Base-by-base conservation (phyloP, 2,113 vertebrate species). In the Colius striatus region DNA sequence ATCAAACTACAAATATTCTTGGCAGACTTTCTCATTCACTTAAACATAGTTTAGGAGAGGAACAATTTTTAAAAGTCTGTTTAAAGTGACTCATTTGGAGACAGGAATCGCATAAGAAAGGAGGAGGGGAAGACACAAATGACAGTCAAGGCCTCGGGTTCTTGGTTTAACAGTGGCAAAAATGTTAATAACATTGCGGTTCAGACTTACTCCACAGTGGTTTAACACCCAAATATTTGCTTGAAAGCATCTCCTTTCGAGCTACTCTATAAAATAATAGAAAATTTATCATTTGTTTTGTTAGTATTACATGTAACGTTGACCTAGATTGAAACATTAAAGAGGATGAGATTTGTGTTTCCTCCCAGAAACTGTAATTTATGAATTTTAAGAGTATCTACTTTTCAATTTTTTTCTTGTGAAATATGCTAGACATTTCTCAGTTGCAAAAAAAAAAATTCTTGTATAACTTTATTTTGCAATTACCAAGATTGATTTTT, bases 401-500 rank as follows among this genome's bases (percentile, higher is more conserved):
- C 30, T 89, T 94, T 94, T 36, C 21, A 75, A 38, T 84, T 90
- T 95, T 10, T 81, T 70, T 67, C 66, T 41, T 9, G 5, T 68
- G 58, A 92, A 95, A 89, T 90, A 90, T 23, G 19, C 29, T 63
- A 79, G 60, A 60, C 36, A 76, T 89, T 96, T 89, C 67, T 97
- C 65, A 93, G 84, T 87, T 94, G 41, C 57, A 95, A 96, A 96
- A 96, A 96, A 96, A 94, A 88, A 93, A 90, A 90, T 89, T 88
- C 51, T 58, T 57, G 12, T 85, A 87, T 92, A 94, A 95, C 87
- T 90, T 95, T 92, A 94, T 97, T 97, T 97, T 89, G 57, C 75
- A 94, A 81, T 96, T 96, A 95, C 71, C 48, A 94, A 96, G 89
- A 96, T 50, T 89, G 93, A 92, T 97, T 96, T 97, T 97, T 96